A percentile compares a stretch with the other conserved stretches of the same genome.
phyloP scores from a whole-genome alignment of 2,797 vertebrate species.

The Poecilia gillii region DNA sequence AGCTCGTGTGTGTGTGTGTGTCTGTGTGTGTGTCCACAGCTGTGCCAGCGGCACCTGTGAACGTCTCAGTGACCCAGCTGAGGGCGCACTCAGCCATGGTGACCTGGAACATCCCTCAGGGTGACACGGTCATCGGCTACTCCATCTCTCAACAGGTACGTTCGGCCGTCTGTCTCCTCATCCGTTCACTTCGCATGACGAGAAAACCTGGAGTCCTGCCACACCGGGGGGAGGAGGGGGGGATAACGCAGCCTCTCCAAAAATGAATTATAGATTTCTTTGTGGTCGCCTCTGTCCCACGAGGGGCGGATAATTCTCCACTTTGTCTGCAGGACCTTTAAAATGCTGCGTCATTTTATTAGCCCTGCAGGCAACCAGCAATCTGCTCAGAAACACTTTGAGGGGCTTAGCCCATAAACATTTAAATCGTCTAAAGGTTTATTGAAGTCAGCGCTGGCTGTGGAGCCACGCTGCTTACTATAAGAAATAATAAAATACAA shows the following conservation, averaged over 20 bases:
- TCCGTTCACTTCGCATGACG: too few relatives aligned
- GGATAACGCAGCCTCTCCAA: conserved; percentile 23
- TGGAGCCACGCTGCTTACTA: not conserved
- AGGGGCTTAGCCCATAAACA: conserved; percentile 16
- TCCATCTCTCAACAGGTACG: conserved; percentile 94
- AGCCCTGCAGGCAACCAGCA: conserved; percentile 13
- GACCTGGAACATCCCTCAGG: conserved; percentile 95
- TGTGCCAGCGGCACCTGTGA: conserved; percentile 91
- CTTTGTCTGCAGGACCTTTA: conserved; percentile 13
- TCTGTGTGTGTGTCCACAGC: conserved; percentile 52
- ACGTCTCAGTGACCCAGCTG: conserved; percentile 94
- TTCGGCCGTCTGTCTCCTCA: not conserved
- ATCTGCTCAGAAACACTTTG: conserved; percentile 16
- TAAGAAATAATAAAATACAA: conserved; percentile 6
- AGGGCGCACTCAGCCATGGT: conserved; percentile 94
- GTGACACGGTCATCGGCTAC: conserved; percentile 95
- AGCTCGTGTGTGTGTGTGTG: not conserved
- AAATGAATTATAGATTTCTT: conserved; percentile 45
- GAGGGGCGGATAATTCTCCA: conserved; percentile 6
- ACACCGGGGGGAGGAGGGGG: rapidly evolving
- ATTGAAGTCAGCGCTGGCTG: conserved; percentile 24
- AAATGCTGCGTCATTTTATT: conserved; percentile 39
- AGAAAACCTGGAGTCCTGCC: conserved; percentile 11
- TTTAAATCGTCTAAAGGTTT: conserved; percentile 7
- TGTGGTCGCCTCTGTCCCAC: conserved; percentile 28